A percentile compares a stretch with the other conserved stretches of the same genome.
These are phyloP conservation scores for Dryomyza anilis DNA, from an alignment of 2,888 invertebrate species.

Conservation along the genomic window DNA sequence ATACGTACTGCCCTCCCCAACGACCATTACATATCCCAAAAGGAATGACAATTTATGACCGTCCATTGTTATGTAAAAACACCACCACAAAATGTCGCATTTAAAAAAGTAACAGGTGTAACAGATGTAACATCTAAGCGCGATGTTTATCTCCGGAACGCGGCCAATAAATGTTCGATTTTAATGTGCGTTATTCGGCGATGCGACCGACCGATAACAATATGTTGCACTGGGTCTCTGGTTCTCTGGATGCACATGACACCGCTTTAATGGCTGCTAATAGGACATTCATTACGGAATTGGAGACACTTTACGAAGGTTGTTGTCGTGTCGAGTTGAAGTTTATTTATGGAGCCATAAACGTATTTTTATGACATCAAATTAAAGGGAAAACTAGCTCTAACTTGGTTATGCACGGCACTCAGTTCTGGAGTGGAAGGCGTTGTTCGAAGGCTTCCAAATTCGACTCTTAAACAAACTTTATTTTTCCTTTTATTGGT, in stretches of 20 bases:
- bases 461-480: too few relatives aligned
- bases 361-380: background rate
- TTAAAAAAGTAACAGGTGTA: constrained; percentile 20
- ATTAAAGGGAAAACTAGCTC: too few relatives aligned
- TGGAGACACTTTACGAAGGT: constrained; percentile 12
- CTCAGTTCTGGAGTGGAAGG: too few relatives aligned
- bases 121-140: background rate
- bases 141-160: constrained; percentile 20
- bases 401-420: too few relatives aligned
- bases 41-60: background rate
- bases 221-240: background rate
- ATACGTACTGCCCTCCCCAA: background rate
- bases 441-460: background rate
- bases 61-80: too few relatives aligned
- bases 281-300: constrained; percentile 17
- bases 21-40: background rate
- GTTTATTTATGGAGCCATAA: background rate
- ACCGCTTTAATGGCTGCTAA: constrained; percentile 20
- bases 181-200: constrained; percentile 13
- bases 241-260: background rate
- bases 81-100: too few relatives aligned
- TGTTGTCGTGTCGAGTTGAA: background rate
- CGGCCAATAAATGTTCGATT: constrained; percentile 24
- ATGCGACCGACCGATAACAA: constrained; percentile 12
- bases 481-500: too few relatives aligned